A percentile compares a stretch with the other conserved stretches of the same genome.
Conservation (phyloP, 1,140 invertebrate genomes). For the Leguminivora glycinivorella region DNA sequence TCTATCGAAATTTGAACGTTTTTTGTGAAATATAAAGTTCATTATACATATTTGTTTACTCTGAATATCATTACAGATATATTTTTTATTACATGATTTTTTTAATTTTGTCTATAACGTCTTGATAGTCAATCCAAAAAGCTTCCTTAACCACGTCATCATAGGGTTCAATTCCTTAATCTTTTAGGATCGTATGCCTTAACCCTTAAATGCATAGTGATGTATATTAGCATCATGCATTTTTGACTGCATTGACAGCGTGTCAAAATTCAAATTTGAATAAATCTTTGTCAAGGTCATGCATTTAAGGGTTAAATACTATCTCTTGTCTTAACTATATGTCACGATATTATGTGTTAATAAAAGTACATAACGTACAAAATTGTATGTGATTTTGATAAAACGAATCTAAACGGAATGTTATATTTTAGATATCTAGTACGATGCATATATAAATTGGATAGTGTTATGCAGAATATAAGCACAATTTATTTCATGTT, state of each 20-base stretch:
- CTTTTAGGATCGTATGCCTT: too few relatives aligned
- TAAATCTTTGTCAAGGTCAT: too few relatives aligned
- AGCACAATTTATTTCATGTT: not conserved
- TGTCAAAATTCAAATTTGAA: too few relatives aligned
- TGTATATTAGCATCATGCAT: too few relatives aligned
- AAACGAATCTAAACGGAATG: not conserved
- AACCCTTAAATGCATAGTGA: too few relatives aligned
- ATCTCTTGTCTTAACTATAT: not conserved
- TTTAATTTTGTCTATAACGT: too few relatives aligned
- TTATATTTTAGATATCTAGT: not conserved
- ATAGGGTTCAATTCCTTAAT: too few relatives aligned
- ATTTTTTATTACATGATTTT: too few relatives aligned
- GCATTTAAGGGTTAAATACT: too few relatives aligned
- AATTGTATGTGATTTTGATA: constrained; percentile 11
- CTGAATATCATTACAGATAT: not conserved
- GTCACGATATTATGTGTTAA: not conserved
- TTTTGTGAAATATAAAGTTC: not conserved
- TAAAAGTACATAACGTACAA: constrained; percentile 23
- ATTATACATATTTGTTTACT: not conserved
- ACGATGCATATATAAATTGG: not conserved
- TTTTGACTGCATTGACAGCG: too few relatives aligned
- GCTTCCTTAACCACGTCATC: not conserved
- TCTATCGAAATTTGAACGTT: not conserved
- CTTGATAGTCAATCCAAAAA: not conserved
- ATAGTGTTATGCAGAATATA: not conserved